Evolutionary conservation across 2,888 invertebrate species (phyloP).

Genomic region (Protula sp.): DNA sequence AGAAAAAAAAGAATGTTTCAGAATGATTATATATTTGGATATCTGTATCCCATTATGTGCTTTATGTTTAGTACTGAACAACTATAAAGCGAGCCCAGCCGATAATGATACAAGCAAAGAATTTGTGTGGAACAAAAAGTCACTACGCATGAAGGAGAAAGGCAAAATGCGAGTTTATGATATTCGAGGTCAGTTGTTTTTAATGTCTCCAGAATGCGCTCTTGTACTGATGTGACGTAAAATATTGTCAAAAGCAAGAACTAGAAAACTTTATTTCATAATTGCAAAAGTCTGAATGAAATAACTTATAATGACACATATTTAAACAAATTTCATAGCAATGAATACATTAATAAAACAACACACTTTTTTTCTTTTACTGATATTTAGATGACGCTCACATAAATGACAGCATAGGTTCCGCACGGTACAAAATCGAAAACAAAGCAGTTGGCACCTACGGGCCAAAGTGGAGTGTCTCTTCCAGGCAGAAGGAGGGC

Average conservation of each 20-base stretch:
- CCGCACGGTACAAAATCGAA: slow-evolving; percentile 28
- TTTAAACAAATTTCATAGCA: no score
- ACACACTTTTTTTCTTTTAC: background rate
- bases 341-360: no score
- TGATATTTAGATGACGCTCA: slow-evolving; percentile 6
- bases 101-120: slow-evolving; percentile 27
- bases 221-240: no score
- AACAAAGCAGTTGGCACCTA: slow-evolving; percentile 19
- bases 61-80: no score
- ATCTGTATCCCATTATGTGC: no score
- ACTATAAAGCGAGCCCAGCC: slow-evolving; percentile 23
- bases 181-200: slow-evolving; percentile 5
- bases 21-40: no score
- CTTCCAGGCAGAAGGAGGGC: slow-evolving; percentile 15
- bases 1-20: no score
- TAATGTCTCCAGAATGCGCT: background rate
- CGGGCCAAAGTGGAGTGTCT: slow-evolving; percentile 30
- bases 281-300: no score
- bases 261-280: no score
- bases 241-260: no score
- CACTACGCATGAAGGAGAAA: slow-evolving; percentile 26
- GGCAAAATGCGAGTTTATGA: slow-evolving; percentile 24
- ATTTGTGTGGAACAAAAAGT: slow-evolving; percentile 25
- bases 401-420: slow-evolving; percentile 17
- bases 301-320: no score